These are phyloP conservation scores for Syrmaticus mikado DNA, from an alignment of 2,113 vertebrate species.

Conservation along the genomic window DNA sequence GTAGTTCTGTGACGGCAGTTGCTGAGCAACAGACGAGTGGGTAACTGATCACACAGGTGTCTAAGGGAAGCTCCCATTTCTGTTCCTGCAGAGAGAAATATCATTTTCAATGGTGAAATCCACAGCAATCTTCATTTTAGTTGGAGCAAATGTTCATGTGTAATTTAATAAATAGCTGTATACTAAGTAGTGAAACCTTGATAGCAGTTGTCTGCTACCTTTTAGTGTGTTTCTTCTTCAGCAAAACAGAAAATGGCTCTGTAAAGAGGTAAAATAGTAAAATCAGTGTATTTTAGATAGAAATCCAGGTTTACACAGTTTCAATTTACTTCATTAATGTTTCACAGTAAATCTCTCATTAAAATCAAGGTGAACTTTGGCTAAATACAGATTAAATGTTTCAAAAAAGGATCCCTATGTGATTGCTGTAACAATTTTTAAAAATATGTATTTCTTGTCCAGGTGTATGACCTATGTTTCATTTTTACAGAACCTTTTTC, in stretches of 20 bases:
- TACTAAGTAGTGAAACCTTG: not conserved
- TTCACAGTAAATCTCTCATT: not conserved
- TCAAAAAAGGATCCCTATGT: not conserved
- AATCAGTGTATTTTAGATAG: not conserved
- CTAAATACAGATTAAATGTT: not conserved
- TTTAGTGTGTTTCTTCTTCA: not conserved
- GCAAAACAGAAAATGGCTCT: not conserved
- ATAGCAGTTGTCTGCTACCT: not conserved
- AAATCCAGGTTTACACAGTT: not conserved
- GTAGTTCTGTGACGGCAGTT: slow-evolving; percentile 20
- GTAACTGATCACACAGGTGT: not conserved
- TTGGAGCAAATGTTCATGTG: not conserved
- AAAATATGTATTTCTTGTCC: not conserved
- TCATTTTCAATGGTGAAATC: not conserved
- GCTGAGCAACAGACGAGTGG: slow-evolving; percentile 17
- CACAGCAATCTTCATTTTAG: not conserved
- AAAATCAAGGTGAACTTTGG: not conserved
- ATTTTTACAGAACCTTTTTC: not conserved
- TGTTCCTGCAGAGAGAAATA: not conserved
- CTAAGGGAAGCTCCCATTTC: not conserved
- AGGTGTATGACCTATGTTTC: not conserved
- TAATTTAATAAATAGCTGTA: not conserved
- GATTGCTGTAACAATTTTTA: not conserved
- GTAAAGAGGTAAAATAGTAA: not conserved
- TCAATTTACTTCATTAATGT: not conserved